A percentile compares a stretch with the other conserved stretches of the same genome.
These are phyloP conservation scores for Cyanoderma ruficeps DNA, from an alignment of 2,113 vertebrate genomes.

Conservation along the genomic window DNA sequence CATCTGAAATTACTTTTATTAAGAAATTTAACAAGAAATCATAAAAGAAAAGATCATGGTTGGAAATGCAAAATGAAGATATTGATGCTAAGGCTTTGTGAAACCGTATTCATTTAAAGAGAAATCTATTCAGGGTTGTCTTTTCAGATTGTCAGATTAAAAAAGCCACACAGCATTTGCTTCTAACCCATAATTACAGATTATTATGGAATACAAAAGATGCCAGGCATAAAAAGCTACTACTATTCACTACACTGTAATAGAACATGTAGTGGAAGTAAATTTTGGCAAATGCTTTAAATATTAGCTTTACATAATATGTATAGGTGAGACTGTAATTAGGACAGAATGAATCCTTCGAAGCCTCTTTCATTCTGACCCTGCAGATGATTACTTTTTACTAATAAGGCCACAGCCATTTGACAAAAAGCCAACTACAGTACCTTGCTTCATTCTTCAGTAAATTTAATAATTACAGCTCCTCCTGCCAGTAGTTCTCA, in stretches of 20 bases:
- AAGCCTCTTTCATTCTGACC: conserved; percentile 77
- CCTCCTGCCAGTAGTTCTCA: conserved; percentile 79
- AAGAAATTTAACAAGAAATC: conserved; percentile 70
- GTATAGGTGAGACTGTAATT: conserved; percentile 83
- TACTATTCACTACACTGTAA: conserved; percentile 76
- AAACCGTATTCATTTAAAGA: conserved; percentile 73
- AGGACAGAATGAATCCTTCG: conserved; percentile 78
- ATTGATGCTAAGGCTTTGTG: conserved; percentile 70
- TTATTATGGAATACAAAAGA: conserved; percentile 82
- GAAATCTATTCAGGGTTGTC: conserved; percentile 78
- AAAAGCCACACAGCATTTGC: conserved; percentile 78
- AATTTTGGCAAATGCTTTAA: conserved; percentile 85
- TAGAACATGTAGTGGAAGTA: conserved; percentile 79
- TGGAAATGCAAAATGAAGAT: conserved; percentile 73
- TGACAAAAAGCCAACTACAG: conserved; percentile 80
- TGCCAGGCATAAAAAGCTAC: conserved; percentile 76
- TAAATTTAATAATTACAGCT: conserved; percentile 84
- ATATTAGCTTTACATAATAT: conserved; percentile 82
- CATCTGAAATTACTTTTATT: conserved; percentile 52
- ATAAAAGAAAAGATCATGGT: conserved; percentile 57
- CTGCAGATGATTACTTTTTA: conserved; percentile 77
- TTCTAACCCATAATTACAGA: conserved; percentile 81
- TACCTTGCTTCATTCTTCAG: conserved; percentile 78
- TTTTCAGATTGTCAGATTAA: conserved; percentile 83
- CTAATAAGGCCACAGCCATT: conserved; percentile 81